Base-by-base conservation (phyloP, 2,888 invertebrate species). In the Mesorhabditis spiculigera region DNA sequence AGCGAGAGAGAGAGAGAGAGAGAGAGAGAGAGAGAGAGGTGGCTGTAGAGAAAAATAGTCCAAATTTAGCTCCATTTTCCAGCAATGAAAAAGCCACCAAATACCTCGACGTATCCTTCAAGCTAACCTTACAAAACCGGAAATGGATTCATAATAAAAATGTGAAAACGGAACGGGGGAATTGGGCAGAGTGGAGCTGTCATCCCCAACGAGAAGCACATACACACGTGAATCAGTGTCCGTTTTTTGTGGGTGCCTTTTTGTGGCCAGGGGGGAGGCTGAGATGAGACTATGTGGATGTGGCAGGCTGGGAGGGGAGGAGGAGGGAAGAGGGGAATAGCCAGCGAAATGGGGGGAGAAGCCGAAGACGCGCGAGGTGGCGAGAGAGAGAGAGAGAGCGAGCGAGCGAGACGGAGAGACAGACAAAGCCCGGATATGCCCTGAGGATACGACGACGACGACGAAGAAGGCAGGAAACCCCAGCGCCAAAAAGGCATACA, bases 1-100 rank as follows among this genome's bases (percentile, higher is more conserved):
- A 65, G 62, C 28, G 42, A 50, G 63, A 69, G 64, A 62, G 71
- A 68, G 66, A 69, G 28, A 68, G 58, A 65, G 58, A 45, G 50
- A 68, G 68, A 73, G 45, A 66, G 42, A 28, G 68, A 41, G 44
- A 28, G 66, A 43, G 58, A n/a, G n/a, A n/a, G n/a, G n/a, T 10
- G 71, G 42, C 16, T 43, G 62, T 42, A 62, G 65, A 65, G 70
- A 64, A 5, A 69, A 58, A 45, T 45, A 45, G 66, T 68, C 66
- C 58, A 42, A 44, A 43, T 58, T 45, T 58, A 43, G 44, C 64
- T 65, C 63, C 62, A 45, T n/a, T 63, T 62, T 50, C 63, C 63
- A 66, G 16, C 5, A 45, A 28, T 28, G 28, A 28, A 28, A 28
- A 28, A 28, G 28, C 28, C 28, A 28, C 28, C 28, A 28, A 28